A percentile compares a stretch with the other conserved stretches of the same genome.
These are phyloP conservation scores for Formica exsecta DNA, from an alignment of 1,140 invertebrate genomes.

Conservation along the genomic window DNA sequence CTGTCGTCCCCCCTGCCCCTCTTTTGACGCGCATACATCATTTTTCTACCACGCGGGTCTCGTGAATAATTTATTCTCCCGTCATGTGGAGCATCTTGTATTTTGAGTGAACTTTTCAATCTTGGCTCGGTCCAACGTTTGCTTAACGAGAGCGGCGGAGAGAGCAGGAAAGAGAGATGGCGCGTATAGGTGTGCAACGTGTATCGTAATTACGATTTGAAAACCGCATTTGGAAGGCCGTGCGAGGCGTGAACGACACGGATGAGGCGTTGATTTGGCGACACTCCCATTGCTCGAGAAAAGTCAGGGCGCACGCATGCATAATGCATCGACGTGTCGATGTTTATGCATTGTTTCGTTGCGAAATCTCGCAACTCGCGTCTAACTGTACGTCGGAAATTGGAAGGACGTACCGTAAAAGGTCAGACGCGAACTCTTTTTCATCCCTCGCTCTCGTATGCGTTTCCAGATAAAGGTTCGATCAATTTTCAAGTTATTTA, in stretches of 20 bases:
- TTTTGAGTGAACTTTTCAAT: constrained; percentile 4
- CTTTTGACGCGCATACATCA: not conserved
- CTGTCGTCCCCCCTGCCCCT: not conserved
- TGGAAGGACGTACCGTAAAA: constrained; percentile 51
- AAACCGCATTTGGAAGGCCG: constrained; percentile 64
- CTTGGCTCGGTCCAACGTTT: constrained; percentile 31
- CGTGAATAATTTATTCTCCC: constrained; percentile 43
- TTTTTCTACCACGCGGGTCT: not conserved
- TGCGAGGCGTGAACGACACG: constrained; percentile 81
- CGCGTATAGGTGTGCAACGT: constrained; percentile 21
- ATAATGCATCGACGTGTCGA: constrained; percentile 80
- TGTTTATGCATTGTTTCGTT: constrained; percentile 78
- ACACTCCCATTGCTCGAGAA: constrained; percentile 81
- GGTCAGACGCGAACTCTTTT: constrained; percentile 18
- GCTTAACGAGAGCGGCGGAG: not conserved
- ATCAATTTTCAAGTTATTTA: not conserved
- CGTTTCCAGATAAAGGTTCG: not conserved
- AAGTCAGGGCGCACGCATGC: constrained; percentile 77
- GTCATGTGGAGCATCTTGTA: not conserved
- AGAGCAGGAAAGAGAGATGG: not conserved
- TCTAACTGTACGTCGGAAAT: constrained; percentile 17
- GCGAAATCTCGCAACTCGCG: constrained; percentile 34
- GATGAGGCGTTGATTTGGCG: constrained; percentile 83
- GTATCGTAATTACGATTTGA: constrained; percentile 72
- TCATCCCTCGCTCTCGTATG: not conserved